phyloP scores from a whole-genome alignment of 2,797 vertebrate genomes.

The Pseudochaenichthys georgianus region DNA sequence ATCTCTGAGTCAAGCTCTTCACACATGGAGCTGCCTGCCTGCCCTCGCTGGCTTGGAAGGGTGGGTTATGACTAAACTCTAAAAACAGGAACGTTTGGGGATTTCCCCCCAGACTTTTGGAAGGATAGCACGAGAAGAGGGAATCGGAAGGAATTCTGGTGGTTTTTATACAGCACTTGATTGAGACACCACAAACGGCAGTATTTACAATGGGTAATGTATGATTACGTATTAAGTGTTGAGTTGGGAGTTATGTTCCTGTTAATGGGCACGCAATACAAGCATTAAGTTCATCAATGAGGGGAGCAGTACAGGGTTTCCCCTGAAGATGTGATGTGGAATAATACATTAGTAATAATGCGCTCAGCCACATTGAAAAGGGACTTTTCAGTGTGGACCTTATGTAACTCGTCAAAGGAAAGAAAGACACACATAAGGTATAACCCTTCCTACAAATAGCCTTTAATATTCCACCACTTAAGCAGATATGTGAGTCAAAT shows the following conservation, averaged over 20 bases:
- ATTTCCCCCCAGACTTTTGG: constrained; percentile 74
- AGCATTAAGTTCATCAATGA: constrained; percentile 68
- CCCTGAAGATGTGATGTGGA: constrained; percentile 73
- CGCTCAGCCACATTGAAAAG: constrained; percentile 60
- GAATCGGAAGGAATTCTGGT: constrained; percentile 80
- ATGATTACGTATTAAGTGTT: constrained; percentile 81
- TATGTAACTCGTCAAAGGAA: constrained; percentile 72
- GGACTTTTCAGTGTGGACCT: constrained; percentile 70
- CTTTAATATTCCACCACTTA: constrained; percentile 67
- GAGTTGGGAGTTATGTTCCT: constrained; percentile 76
- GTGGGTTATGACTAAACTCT: constrained; percentile 78
- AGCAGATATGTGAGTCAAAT: constrained; percentile 69
- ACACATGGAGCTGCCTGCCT: constrained; percentile 75
- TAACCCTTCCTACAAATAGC: constrained; percentile 52
- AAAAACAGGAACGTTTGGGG: constrained; percentile 84
- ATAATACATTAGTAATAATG: constrained; percentile 72
- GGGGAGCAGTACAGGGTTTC: constrained; percentile 57
- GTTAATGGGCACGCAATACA: constrained; percentile 80
- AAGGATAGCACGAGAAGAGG: constrained; percentile 60
- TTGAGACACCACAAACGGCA: constrained; percentile 77
- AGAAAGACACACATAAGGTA: constrained; percentile 56
- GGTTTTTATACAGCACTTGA: constrained; percentile 80
- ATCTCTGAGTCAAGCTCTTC: constrained; percentile 84
- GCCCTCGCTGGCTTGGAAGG: constrained; percentile 63
- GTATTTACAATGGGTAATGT: constrained; percentile 80